Conservation (phyloP, 2,113 vertebrate genomes). For the human region GRCh38 chr7:7456001-7456500, state of each 20-base stretch:
- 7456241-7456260: background rate
- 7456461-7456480: constrained; percentile 16
- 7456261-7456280: background rate
- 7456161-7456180: background rate
- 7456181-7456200: background rate
- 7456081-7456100: constrained; percentile 84
- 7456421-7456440: constrained; percentile 31
- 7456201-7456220: background rate
- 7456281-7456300: background rate
- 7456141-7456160: constrained; percentile 9
- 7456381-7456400: background rate
- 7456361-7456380: constrained; percentile 14
- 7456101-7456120: constrained; percentile 86
- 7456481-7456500: background rate
- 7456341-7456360: background rate
- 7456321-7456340: background rate
- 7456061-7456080: constrained; percentile 81
- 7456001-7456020: background rate
- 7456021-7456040: background rate
- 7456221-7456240: background rate
- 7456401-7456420: background rate
- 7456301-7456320: background rate
- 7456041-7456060: constrained; percentile 80
- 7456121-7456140: constrained; percentile 49
- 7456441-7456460: background rate